Evolutionary conservation across 1,140 invertebrate species (phyloP), one percentile per base, ranked within the genome.

Genomic region (Anastrepha obliqua): DNA sequence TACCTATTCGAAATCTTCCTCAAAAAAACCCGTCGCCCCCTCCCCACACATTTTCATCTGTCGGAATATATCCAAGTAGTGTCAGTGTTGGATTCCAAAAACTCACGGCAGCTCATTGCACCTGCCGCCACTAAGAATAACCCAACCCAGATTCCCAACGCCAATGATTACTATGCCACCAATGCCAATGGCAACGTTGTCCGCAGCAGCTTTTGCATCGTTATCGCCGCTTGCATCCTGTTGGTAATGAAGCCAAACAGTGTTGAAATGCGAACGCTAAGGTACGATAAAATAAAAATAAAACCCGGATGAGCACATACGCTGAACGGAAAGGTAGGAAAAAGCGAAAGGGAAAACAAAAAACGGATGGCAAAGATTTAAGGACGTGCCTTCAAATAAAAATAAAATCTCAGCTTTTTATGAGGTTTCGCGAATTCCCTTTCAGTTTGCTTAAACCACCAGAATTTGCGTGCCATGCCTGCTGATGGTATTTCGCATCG

Each of bases 351-450:
- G 15, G 4, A 51, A 51, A 2, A 13, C 20, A 9, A 20, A 58
- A 51, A 51, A 7, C 11, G 51, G 42, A 20, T 20, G 29, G 42
- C 13, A 60, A 86, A 60, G 58, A 42, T n/a, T 62, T 81, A 58
- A 47, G 74, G 0, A 62, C 58, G 55, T 42, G 13, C 3, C 7
- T 13, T 8, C n/a, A 7, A 86, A 44, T 60, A 86, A 62, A 86
- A 81, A 81, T 64, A 62, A 64, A 86, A 64, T 64, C 60, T 86
- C 85, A 86, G 59, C 44, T 62, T 62, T 86, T 62, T 60, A 62
- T 86, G 85, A 17, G 29, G 5, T 64, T 62, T 62, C 29, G 20
- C 85, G 17, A 47, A 29, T 86, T 86, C 60, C 7, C 29, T 62
- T 86, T 86, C 85, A 47, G 13, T 42, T 42, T 13, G 6, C 62